phyloP scores from a whole-genome alignment of 2,888 invertebrate species.

The Ptychoptera contaminata region DNA sequence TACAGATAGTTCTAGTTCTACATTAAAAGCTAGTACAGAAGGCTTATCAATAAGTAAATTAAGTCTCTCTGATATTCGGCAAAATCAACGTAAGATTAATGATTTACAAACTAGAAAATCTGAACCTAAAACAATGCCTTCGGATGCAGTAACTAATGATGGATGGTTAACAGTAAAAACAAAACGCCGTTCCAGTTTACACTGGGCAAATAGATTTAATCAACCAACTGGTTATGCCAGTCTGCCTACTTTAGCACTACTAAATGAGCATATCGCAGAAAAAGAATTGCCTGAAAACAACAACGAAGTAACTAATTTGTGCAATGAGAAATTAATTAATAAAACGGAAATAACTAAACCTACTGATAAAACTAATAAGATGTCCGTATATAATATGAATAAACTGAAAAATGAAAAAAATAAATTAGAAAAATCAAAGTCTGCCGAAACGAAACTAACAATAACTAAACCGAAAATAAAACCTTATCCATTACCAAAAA shows the following conservation, averaged over 20 bases:
- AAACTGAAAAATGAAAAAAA: slow-evolving; percentile 8
- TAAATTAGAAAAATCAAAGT: slow-evolving; percentile 11
- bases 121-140: slow-evolving; percentile 24
- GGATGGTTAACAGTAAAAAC: slow-evolving; percentile 87
- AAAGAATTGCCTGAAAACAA: slow-evolving; percentile 8
- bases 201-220: slow-evolving; percentile 62
- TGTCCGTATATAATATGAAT: too few relatives aligned
- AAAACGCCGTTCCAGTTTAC: slow-evolving; percentile 48
- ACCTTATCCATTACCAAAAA: not conserved
- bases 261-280: slow-evolving; percentile 29
- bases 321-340: not conserved
- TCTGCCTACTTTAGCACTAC: slow-evolving; percentile 48
- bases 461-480: slow-evolving; percentile 5
- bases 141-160: slow-evolving; percentile 31
- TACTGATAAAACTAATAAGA: not conserved
- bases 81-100: slow-evolving; percentile 12
- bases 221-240: slow-evolving; percentile 73
- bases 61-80: slow-evolving; percentile 14
- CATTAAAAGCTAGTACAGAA: slow-evolving; percentile 29
- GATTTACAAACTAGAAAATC: slow-evolving; percentile 18
- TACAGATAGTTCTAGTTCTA: slow-evolving; percentile 27
- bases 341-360: slow-evolving; percentile 3
- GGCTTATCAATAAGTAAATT: slow-evolving; percentile 22
- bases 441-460: slow-evolving; percentile 21
- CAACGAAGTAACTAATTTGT: not conserved